A percentile compares a stretch with the other conserved stretches of the same genome.
These are phyloP conservation scores for Disparrhopalites patrizii DNA, from an alignment of 2,888 invertebrate species.

Conservation along the genomic window DNA sequence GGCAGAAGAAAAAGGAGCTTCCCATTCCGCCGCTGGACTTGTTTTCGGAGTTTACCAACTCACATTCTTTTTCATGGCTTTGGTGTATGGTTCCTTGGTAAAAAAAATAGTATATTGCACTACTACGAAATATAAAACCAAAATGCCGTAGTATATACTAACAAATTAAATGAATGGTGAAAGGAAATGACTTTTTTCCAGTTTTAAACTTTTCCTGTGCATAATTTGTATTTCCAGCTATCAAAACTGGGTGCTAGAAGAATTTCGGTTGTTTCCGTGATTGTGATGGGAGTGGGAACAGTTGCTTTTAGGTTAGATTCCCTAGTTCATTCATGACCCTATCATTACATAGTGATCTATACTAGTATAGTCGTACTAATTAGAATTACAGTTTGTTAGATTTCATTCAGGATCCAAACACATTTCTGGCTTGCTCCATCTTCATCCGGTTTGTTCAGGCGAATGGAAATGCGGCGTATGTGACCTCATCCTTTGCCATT, in stretches of 20 bases:
- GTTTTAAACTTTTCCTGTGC: background rate
- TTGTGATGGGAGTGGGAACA: constrained; percentile 76
- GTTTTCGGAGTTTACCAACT: constrained; percentile 83
- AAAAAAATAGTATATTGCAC: too few relatives aligned
- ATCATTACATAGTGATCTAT: too few relatives aligned
- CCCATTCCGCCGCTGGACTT: constrained; percentile 75
- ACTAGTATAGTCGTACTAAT: too few relatives aligned
- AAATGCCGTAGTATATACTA: too few relatives aligned
- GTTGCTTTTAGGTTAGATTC: constrained; percentile 69
- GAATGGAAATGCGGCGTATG: constrained; percentile 76
- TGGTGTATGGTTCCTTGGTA: constrained; percentile 72
- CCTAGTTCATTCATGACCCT: too few relatives aligned
- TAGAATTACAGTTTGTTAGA: constrained; percentile 37
- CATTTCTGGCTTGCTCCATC: constrained; percentile 74
- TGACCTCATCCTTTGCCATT: constrained; percentile 55
- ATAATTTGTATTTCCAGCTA: constrained; percentile 57
- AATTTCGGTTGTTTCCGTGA: constrained; percentile 76
- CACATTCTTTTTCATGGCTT: constrained; percentile 74
- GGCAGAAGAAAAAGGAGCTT: constrained; percentile 72
- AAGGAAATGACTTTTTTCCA: too few relatives aligned
- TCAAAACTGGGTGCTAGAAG: constrained; percentile 73
- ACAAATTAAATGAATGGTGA: too few relatives aligned
- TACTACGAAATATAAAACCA: too few relatives aligned
- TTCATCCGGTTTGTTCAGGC: constrained; percentile 75
- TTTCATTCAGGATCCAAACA: constrained; percentile 50